Conservation (phyloP, 1,140 invertebrate species). For the Dryas iulia region DNA sequence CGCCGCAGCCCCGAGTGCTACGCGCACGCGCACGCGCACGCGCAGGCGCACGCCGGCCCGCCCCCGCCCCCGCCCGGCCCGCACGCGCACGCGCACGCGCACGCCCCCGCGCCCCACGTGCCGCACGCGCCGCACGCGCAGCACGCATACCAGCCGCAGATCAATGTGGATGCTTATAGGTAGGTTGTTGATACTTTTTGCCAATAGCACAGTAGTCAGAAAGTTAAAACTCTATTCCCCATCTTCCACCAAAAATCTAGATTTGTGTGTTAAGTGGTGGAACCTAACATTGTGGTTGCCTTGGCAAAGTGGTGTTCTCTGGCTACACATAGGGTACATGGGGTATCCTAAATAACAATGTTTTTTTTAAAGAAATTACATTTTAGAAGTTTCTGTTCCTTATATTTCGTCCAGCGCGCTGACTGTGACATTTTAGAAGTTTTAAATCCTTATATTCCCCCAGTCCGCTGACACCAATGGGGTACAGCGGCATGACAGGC, state of each 20-base stretch:
- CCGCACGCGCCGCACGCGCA: constrained; percentile 80
- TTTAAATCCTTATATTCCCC: background rate
- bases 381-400: no score
- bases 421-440: no score
- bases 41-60: constrained; percentile 11
- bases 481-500: constrained; percentile 52
- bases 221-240: no score
- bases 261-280: no score
- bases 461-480: constrained; percentile 71
- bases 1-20: constrained; percentile 84
- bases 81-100: constrained; percentile 61
- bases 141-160: constrained; percentile 57
- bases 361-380: no score
- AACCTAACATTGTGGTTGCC: no score
- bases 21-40: constrained; percentile 68
- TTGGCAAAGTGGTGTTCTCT: no score
- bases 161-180: background rate
- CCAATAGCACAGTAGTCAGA: no score
- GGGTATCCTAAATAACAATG: no score
- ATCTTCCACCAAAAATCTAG: no score
- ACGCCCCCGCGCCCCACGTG: constrained; percentile 7
- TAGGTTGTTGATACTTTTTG: background rate
- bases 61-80: constrained; percentile 51
- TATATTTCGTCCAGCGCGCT: no score
- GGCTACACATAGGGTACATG: no score